phyloP scores from a whole-genome alignment of 2,113 vertebrate genomes.

The Strix aluco region DNA sequence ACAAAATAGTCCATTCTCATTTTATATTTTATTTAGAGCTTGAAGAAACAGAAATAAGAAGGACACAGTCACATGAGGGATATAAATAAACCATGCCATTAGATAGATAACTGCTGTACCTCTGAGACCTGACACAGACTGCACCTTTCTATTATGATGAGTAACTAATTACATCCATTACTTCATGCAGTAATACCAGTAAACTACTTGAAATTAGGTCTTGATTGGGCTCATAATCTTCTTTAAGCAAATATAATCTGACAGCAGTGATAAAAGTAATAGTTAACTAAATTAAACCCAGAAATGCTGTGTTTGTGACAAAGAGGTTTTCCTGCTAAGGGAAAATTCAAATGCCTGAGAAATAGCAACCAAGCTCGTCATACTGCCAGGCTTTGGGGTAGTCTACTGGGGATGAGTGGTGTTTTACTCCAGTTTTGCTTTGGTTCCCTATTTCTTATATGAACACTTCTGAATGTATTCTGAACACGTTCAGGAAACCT shows the following conservation, averaged over 20 bases:
- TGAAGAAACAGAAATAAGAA: background rate
- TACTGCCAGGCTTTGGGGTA: background rate
- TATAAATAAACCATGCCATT: background rate
- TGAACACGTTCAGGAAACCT: background rate
- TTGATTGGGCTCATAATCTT: background rate
- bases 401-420: background rate
- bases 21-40: background rate
- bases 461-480: background rate
- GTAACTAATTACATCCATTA: background rate
- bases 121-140: background rate
- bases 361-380: background rate
- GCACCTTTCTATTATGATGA: background rate
- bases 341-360: background rate
- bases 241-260: background rate
- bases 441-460: background rate
- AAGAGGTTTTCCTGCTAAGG: background rate
- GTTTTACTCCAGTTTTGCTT: background rate
- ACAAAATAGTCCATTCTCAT: background rate
- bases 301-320: background rate
- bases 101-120: background rate
- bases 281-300: background rate
- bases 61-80: background rate
- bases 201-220: conserved; percentile 5
- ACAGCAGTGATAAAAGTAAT: background rate
- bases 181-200: background rate